phyloP scores from a whole-genome alignment of 2,113 vertebrate genomes.

The Hystrix brachyura region DNA sequence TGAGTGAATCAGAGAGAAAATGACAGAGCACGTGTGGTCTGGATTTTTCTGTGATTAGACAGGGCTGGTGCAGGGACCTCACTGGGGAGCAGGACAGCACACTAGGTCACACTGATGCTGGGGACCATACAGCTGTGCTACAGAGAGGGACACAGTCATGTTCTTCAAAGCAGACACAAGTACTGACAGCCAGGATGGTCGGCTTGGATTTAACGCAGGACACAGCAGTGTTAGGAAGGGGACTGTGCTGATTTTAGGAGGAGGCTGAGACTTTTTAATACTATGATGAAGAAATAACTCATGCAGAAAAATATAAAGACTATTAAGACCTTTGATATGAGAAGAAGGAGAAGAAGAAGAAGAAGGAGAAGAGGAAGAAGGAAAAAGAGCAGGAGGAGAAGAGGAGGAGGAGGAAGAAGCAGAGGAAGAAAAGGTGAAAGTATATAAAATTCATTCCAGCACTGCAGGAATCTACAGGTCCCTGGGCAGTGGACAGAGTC shows the following conservation, averaged over 20 bases:
- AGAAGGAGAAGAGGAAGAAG: no score
- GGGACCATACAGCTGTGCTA: neutral
- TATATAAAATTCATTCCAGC: neutral
- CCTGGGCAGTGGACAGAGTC: neutral
- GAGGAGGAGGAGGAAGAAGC: no score
- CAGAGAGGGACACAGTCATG: neutral
- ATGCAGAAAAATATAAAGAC: neutral
- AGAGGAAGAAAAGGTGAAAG: no score
- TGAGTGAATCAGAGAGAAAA: neutral
- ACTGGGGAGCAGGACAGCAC: neutral
- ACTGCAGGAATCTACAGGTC: neutral
- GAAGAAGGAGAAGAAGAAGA: neutral
- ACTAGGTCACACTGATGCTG: neutral
- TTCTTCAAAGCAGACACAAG: neutral
- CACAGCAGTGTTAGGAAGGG: neutral
- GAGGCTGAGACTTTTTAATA: neutral
- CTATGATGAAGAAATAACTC: neutral
- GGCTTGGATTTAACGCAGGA: neutral
- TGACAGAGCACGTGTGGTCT: neutral
- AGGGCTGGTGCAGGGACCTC: neutral
- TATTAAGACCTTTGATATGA: neutral
- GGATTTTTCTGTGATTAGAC: neutral
- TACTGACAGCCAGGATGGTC: fast-evolving
- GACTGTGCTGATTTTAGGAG: neutral
- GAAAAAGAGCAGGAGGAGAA: no score